Percentiles rank a stretch among this genome's conserved stretches.
phyloP scores from a whole-genome alignment of 2,888 invertebrate genomes.

The Synergus itoensis region DNA sequence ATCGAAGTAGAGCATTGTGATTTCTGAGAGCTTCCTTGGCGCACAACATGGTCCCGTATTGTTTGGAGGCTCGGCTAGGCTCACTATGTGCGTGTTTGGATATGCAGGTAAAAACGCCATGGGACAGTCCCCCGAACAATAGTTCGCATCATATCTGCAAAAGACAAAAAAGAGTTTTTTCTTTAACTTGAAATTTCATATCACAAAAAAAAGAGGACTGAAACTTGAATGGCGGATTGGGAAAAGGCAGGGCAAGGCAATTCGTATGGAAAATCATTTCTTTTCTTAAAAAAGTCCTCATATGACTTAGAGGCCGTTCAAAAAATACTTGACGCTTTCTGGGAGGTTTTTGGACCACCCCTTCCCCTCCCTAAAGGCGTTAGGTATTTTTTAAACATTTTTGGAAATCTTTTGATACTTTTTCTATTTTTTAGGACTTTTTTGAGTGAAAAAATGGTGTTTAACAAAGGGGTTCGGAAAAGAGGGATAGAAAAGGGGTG shows the following conservation, averaged over 20 bases:
- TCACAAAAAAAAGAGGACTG: neutral
- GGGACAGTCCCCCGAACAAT: slow-evolving; percentile 97
- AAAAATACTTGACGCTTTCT: no score
- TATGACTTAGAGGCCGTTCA: neutral
- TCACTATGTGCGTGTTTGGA: slow-evolving; percentile 92
- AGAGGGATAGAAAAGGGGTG: no score
- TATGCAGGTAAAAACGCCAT: slow-evolving; percentile 92
- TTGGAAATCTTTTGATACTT: no score
- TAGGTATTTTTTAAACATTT: no score
- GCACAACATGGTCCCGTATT: slow-evolving; percentile 95
- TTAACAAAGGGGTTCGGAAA: no score
- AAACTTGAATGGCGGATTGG: no score
- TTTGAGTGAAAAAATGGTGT: no score
- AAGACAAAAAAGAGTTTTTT: slow-evolving; percentile 34
- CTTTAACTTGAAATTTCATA: neutral
- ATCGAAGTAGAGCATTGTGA: slow-evolving; percentile 95
- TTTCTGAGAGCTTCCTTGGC: slow-evolving; percentile 91
- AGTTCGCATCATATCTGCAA: slow-evolving; percentile 91
- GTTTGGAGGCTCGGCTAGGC: slow-evolving; percentile 87
- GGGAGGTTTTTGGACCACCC: no score
- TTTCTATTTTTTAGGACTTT: no score
- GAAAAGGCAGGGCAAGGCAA: no score
- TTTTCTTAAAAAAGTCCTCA: neutral
- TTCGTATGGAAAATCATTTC: no score
- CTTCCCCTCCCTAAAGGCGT: no score